Conservation (phyloP, 2,888 invertebrate species). For the Ceratothoa steindachneri region DNA sequence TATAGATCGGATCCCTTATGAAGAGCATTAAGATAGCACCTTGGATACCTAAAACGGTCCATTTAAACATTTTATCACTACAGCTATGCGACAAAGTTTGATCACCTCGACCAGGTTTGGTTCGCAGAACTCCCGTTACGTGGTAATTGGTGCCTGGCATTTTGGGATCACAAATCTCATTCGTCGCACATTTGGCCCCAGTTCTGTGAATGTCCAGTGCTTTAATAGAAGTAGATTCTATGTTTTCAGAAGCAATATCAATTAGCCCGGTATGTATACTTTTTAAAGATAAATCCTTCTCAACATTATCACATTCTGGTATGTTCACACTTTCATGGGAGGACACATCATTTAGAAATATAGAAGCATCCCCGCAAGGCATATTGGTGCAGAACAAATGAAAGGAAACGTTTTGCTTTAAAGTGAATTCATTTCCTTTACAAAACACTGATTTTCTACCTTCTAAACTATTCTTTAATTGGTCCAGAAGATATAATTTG, state of each 20-base stretch:
- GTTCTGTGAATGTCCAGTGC: conserved; percentile 62
- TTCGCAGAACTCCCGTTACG: conserved; percentile 66
- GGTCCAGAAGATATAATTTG: conserved; percentile 67
- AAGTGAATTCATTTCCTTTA: conserved; percentile 25
- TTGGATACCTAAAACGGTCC: conserved; percentile 78
- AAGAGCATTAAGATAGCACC: conserved; percentile 72
- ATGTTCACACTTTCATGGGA: not conserved
- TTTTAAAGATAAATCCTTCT: no score
- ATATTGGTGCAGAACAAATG: conserved; percentile 81
- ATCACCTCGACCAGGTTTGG: conserved; percentile 86
- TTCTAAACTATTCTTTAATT: conserved; percentile 57
- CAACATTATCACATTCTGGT: not conserved
- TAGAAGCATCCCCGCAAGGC: conserved; percentile 92
- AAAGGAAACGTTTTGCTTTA: conserved; percentile 64
- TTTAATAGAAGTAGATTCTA: not conserved
- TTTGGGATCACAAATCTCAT: conserved; percentile 60
- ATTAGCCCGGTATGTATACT: not conserved
- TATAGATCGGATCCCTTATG: conserved; percentile 64
- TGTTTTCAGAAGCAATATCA: not conserved
- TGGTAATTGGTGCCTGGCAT: conserved; percentile 64
- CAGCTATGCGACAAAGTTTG: conserved; percentile 85
- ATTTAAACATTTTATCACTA: conserved; percentile 87
- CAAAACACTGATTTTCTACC: conserved; percentile 48
- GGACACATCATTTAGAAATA: conserved; percentile 56
- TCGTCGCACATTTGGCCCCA: conserved; percentile 76